Evolutionary conservation across 2,113 vertebrate species (phyloP).

Genomic region (Gymnarchus niloticus): DNA sequence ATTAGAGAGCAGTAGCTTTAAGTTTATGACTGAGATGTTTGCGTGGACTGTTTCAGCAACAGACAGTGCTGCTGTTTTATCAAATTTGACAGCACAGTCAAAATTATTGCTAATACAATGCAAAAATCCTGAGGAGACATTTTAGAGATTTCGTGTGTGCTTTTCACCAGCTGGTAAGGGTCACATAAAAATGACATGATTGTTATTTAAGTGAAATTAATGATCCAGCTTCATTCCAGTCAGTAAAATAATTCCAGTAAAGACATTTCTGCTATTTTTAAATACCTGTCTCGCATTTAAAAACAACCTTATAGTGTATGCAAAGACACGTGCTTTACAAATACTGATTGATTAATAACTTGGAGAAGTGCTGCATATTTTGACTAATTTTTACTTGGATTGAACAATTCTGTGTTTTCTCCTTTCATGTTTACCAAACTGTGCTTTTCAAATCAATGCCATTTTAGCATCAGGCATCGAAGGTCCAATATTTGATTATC

Average conservation of each 20-base stretch:
- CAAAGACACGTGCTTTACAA: background rate
- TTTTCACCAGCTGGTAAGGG: background rate
- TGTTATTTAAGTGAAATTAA: background rate
- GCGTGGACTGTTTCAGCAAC: background rate
- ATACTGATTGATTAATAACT: background rate
- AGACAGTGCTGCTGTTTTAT: background rate
- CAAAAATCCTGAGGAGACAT: background rate
- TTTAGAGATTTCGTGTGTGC: background rate
- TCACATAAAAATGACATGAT: background rate
- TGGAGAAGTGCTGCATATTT: background rate
- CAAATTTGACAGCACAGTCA: background rate
- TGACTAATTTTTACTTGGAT: background rate
- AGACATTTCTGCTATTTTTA: slow-evolving; percentile 2
- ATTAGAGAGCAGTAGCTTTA: background rate
- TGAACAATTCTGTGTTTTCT: background rate
- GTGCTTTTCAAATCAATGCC: background rate
- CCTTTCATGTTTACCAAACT: background rate
- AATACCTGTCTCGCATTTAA: background rate
- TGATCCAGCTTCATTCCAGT: background rate
- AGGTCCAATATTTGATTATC: too few species aligned
- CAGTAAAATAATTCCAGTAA: background rate
- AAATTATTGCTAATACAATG: background rate
- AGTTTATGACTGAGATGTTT: background rate
- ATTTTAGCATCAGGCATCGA: background rate
- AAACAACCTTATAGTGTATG: background rate